These are phyloP conservation scores for Hippolais icterina DNA, from an alignment of 2,113 vertebrate species.

Conservation along the genomic window DNA sequence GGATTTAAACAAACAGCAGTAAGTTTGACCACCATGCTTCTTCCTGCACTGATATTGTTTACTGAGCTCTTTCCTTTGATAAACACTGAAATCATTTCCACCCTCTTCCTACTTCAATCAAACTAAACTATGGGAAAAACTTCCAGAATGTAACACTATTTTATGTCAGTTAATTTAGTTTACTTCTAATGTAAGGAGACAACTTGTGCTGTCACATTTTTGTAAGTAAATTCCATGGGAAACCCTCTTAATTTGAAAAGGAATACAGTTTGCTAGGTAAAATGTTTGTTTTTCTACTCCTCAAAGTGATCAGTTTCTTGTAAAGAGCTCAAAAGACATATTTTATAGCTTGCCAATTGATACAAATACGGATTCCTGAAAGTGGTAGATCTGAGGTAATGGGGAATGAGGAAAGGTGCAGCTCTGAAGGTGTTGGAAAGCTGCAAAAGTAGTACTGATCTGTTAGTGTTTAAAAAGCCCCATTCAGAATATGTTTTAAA, in stretches of 20 bases:
- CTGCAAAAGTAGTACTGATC: not conserved
- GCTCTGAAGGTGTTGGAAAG: not conserved
- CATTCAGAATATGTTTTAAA: not conserved
- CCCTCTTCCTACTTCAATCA: constrained; percentile 40
- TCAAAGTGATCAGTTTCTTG: not conserved
- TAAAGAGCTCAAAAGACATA: not conserved
- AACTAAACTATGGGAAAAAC: constrained; percentile 24
- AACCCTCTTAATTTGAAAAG: not conserved
- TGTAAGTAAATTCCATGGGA: not conserved
- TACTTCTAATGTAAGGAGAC: not conserved
- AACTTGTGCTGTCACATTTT: not conserved
- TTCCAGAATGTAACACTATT: constrained; percentile 2
- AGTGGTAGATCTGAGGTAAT: not conserved
- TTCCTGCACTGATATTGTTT: constrained; percentile 58
- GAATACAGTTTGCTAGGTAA: not conserved
- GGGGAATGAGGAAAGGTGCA: not conserved
- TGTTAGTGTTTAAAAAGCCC: not conserved
- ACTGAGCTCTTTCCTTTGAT: constrained; percentile 45
- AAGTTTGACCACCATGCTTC: constrained; percentile 32
- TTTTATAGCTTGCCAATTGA: not conserved
- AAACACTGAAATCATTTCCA: constrained; percentile 67
- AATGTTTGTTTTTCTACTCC: not conserved
- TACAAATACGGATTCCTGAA: not conserved
- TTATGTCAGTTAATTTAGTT: not conserved
- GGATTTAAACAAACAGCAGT: constrained; percentile 49